Conservation (phyloP, 2,797 vertebrate genomes). For the Ctenosaura bakeri region DNA sequence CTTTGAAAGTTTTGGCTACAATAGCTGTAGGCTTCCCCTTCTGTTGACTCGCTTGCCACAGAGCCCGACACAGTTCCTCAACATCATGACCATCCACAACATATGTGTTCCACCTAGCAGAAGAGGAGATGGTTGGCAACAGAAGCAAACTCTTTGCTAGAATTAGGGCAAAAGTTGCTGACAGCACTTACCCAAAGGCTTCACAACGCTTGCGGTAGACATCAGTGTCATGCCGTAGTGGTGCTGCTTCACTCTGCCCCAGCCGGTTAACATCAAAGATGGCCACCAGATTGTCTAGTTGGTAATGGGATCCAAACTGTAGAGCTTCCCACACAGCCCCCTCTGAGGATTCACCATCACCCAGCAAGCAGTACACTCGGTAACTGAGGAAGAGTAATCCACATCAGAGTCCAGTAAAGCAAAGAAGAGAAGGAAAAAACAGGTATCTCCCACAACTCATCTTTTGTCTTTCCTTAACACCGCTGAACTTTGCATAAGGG, state of each 20-base stretch:
- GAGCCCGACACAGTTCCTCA: slow-evolving; percentile 86
- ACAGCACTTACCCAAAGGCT: slow-evolving; percentile 86
- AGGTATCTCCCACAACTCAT: neutral
- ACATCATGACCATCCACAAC: slow-evolving; percentile 90
- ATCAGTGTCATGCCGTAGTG: slow-evolving; percentile 84
- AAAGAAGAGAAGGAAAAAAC: neutral
- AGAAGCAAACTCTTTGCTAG: slow-evolving; percentile 55
- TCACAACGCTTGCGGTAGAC: slow-evolving; percentile 87
- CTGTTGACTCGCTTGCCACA: slow-evolving; percentile 86
- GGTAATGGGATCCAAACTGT: slow-evolving; percentile 89
- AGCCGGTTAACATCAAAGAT: slow-evolving; percentile 89
- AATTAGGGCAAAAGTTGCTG: slow-evolving; percentile 67
- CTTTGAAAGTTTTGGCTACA: slow-evolving; percentile 91
- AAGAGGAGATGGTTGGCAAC: neutral
- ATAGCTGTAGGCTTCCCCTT: slow-evolving; percentile 90
- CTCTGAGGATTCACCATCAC: slow-evolving; percentile 88
- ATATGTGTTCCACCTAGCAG: slow-evolving; percentile 88
- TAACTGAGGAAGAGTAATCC: slow-evolving; percentile 79
- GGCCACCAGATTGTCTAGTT: slow-evolving; percentile 89
- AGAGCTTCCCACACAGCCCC: slow-evolving; percentile 92
- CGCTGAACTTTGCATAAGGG: neutral
- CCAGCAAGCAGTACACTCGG: slow-evolving; percentile 90
- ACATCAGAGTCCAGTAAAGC: neutral
- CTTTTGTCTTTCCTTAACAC: neutral
- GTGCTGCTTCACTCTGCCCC: slow-evolving; percentile 86